Base-by-base conservation (phyloP, 2,888 invertebrate genomes). In the Drosophila bunnanda region DNA sequence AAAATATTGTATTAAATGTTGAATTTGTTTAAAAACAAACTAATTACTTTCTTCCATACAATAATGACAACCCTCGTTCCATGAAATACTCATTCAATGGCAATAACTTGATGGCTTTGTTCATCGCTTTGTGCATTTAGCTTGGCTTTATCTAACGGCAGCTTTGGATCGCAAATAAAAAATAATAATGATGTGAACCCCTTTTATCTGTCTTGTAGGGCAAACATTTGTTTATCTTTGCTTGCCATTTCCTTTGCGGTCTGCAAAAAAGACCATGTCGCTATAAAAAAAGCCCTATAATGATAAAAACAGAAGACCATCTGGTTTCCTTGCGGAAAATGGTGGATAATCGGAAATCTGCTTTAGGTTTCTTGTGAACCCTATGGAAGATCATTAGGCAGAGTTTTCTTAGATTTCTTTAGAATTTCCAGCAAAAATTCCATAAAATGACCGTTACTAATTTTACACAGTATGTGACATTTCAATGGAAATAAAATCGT, bases 171-270 rank as follows among this genome's bases (percentile, higher is more conserved):
- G 60, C 39, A 38, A 50, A 39, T 58, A 50, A 50, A 44, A 17
- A 34, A 13, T 38, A 22, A 54, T 44, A 50, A 48, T 53, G 46
- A 43, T 60, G 28, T 48, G 44, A 52, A 57, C 48, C 20, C 53
- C 56, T 22, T 66, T 76, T 84, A 84, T 82, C 78, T 79, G 68
- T 56, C 54, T 79, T 59, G 53, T 53, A 72, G 70, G 53, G 72
- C 55, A 57, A 48, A 34, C 68, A 76, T 84, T 77, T 75, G 68
- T 79, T 79, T 82, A 82, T 82, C 84, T 66, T 36, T 73, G 56
- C 60, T 56, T 53, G 76, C 46, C 60, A 48, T 80, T 82, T 82
- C 85, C 82, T 80, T 79, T 78, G 85, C 75, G 76, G 76, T 59
- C 64, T 60, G 69, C 71, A 72, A 68, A 80, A 69, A 69, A 60